A percentile compares a stretch with the other conserved stretches of the same genome.
Evolutionary conservation across 1,140 invertebrate genomes (phyloP).

Genomic region (Mactra quadrangularis): DNA sequence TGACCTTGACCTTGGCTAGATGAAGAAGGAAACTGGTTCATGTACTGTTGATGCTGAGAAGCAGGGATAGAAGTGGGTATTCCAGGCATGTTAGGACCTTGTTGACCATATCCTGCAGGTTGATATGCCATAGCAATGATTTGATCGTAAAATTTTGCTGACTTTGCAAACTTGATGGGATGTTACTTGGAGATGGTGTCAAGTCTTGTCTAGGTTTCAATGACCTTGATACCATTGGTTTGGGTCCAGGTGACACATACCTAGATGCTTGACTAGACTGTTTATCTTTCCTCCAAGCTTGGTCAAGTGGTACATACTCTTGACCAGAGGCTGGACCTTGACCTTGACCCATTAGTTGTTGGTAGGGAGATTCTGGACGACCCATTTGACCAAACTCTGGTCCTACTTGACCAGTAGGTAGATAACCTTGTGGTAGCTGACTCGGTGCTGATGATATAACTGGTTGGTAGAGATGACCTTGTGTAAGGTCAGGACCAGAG

Average conservation of each 20-base stretch:
- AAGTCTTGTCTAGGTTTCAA: constrained; percentile 22
- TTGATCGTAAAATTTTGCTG: constrained; percentile 24
- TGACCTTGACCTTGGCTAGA: constrained; percentile 14
- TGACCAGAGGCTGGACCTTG: too few relatives aligned
- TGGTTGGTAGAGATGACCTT: constrained; percentile 51
- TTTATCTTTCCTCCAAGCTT: constrained; percentile 55
- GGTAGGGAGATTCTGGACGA: constrained; percentile 3
- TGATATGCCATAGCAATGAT: constrained; percentile 1
- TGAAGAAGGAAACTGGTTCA: background rate
- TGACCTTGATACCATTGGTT: constrained; percentile 24
- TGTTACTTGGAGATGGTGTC: background rate
- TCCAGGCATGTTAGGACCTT: background rate
- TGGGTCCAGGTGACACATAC: background rate
- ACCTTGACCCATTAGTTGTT: constrained; percentile 33
- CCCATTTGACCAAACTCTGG: background rate
- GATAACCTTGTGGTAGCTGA: background rate
- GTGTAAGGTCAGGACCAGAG: constrained; percentile 51
- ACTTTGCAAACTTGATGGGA: background rate
- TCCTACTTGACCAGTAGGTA: constrained; percentile 1
- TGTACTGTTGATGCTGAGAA: background rate
- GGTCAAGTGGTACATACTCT: constrained; percentile 60
- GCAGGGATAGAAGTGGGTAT: background rate
- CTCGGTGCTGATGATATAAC: background rate
- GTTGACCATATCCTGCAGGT: background rate
- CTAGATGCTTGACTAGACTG: background rate